Evolutionary conservation across 2,888 invertebrate genomes (phyloP), one percentile per base, ranked within the genome.

Genomic region (Drosophila cognata): DNA sequence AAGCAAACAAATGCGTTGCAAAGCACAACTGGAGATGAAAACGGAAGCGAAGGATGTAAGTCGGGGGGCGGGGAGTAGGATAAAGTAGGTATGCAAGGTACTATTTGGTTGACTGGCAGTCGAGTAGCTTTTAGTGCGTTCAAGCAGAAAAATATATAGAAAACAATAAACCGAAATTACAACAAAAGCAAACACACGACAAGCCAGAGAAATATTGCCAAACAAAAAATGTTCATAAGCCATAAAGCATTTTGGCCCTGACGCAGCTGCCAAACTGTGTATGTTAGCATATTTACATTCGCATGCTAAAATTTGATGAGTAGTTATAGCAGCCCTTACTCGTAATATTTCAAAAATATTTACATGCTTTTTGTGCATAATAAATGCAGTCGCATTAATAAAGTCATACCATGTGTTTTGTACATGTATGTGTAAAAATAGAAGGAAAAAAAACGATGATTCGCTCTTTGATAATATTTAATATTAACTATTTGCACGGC

Each of bases 91-190:
- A 38, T 64, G 56, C 67, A 65, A 66, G 66, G 67, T 68, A 63
- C 62, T 38, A 52, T 68, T 70, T 83, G 78, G 69, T 71, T 83
- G 85, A 73, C 90, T 89, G 88, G 67, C 86, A 85, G 71, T 77
- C 69, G 88, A 85, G 88, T 85, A 83, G 85, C 85, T 85, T 85
- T 89, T 89, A 85, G 85, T 85, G 85, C 90, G 88, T 83, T 89
- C 87, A 88, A 88, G 85, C 85, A 83, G 90, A 85, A 85, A 85
- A 85, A 85, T 85, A 85, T 89, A 88, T 89, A 85, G 90, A 90
- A 89, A 85, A 85, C 85, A 85, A 85, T 89, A 85, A 86, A 85
- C 86, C 74, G 79, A 86, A 85, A 89, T 89, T 85, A 86, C 90
- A 85, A 81, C 59, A 58, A 62, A 71, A 50, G 59, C 60, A 58